Conservation (phyloP, 2,888 invertebrate species). For the Pristionchus entomophagus region DNA sequence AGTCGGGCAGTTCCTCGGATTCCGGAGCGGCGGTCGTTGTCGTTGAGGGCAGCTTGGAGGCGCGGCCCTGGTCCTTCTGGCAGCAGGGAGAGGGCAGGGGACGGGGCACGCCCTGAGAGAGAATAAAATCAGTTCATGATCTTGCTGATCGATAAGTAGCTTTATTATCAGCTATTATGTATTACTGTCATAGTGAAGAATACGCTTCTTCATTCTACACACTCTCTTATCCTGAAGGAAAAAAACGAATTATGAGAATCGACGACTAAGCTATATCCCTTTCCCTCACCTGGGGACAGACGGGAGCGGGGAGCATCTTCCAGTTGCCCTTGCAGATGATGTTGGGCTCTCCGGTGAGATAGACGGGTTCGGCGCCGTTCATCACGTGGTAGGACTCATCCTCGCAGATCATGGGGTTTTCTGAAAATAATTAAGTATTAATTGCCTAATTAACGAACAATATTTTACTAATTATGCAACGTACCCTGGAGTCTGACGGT, state of each 20-base stretch:
- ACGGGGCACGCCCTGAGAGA: slow-evolving; percentile 52
- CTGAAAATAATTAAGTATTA: slow-evolving; percentile 56
- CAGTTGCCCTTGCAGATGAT: slow-evolving; percentile 70
- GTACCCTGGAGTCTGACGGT: slow-evolving; percentile 73
- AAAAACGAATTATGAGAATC: background rate
- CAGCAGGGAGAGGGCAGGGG: slow-evolving; percentile 67
- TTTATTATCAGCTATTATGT: no score
- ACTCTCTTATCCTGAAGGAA: background rate
- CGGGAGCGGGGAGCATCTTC: slow-evolving; percentile 59
- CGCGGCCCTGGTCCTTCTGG: slow-evolving; percentile 45
- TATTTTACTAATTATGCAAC: background rate
- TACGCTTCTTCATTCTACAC: background rate
- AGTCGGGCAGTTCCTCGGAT: slow-evolving; percentile 2
- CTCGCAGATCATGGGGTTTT: slow-evolving; percentile 76
- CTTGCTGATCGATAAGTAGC: no score
- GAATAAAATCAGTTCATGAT: no score
- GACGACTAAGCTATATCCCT: no score
- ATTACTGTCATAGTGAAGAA: background rate
- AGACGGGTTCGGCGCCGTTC: slow-evolving; percentile 74
- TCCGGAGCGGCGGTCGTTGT: slow-evolving; percentile 3
- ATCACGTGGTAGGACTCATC: slow-evolving; percentile 75
- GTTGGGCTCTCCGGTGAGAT: slow-evolving; percentile 73
- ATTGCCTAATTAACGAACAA: background rate
- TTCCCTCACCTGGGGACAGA: slow-evolving; percentile 64
- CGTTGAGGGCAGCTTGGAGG: slow-evolving; percentile 20